phyloP scores from a whole-genome alignment of 2,888 invertebrate genomes.

The Dryomyza anilis region DNA sequence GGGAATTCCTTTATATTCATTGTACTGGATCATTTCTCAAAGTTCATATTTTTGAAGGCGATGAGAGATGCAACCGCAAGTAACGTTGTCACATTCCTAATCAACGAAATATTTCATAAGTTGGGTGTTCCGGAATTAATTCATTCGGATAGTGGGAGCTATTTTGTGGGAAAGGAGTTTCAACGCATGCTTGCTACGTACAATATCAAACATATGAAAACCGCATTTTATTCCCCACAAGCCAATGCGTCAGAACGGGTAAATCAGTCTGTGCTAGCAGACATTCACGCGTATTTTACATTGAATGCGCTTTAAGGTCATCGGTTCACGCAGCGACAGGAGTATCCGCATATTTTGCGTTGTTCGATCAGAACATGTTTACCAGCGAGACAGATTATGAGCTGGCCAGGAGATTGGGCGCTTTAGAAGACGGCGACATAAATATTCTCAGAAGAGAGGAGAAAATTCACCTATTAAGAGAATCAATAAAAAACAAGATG shows the following conservation, averaged over 20 bases:
- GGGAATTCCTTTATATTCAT: too few species aligned
- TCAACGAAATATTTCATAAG: too few species aligned
- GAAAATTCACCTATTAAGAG: background rate
- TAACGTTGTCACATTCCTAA: background rate
- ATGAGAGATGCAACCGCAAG: background rate
- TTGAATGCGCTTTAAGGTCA: constrained; percentile 8
- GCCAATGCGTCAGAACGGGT: too few species aligned
- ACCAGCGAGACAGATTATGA: constrained; percentile 4
- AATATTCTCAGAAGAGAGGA: background rate
- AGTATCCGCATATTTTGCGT: constrained; percentile 7
- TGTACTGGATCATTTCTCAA: too few species aligned
- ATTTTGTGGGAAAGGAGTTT: constrained; percentile 21
- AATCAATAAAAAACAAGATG: too few species aligned
- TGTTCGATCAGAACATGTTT: constrained; percentile 19
- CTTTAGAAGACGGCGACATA: constrained; percentile 1
- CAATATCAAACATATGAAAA: too few species aligned
- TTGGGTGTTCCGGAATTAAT: too few species aligned
- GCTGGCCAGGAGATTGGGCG: background rate
- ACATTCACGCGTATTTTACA: too few species aligned
- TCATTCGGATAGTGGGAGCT: background rate
- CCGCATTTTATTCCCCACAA: too few species aligned
- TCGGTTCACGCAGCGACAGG: constrained; percentile 14
- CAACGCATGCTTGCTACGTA: constrained; percentile 28
- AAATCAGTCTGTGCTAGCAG: too few species aligned
- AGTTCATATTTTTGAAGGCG: too few species aligned